Conservation (phyloP, 2,113 vertebrate species). For the Seriola aureovittata region DNA sequence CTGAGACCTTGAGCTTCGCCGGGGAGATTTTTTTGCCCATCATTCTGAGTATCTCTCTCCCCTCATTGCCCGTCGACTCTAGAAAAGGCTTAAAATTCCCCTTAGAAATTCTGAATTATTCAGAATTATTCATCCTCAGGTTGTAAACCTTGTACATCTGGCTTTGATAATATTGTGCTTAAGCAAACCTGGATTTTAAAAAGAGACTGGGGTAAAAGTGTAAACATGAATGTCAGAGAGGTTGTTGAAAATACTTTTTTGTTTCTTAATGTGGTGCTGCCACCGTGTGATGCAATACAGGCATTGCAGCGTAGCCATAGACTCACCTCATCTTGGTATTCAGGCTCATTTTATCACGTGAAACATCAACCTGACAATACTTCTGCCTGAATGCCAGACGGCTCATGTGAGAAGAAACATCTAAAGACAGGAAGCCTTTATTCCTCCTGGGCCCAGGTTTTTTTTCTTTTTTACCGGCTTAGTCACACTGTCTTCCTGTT, state of each 20-base stretch:
- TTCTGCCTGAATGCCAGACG: conserved; percentile 29
- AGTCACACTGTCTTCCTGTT: conserved; percentile 83
- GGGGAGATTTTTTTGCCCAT: background rate
- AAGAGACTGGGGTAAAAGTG: too few species aligned
- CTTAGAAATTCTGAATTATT: background rate
- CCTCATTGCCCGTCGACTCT: background rate
- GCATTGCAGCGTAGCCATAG: conserved; percentile 6
- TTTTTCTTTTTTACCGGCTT: conserved; percentile 46
- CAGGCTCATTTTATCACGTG: conserved; percentile 4
- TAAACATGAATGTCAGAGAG: background rate
- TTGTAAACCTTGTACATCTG: background rate
- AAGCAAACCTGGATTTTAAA: background rate
- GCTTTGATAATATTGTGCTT: background rate
- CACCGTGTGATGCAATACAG: conserved; percentile 44
- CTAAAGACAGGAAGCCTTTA: conserved; percentile 63
- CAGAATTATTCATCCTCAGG: background rate
- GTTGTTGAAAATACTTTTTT: background rate
- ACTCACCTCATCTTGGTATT: background rate
- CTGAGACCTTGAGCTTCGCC: background rate
- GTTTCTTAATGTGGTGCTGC: conserved; percentile 48
- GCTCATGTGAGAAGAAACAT: conserved; percentile 45
- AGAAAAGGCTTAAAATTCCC: background rate
- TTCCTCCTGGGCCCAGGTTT: conserved; percentile 43
- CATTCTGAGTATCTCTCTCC: background rate
- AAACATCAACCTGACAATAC: conserved; percentile 6